Evolutionary conservation across 2,888 invertebrate genomes (phyloP).

Genomic region (Operophtera brumata): DNA sequence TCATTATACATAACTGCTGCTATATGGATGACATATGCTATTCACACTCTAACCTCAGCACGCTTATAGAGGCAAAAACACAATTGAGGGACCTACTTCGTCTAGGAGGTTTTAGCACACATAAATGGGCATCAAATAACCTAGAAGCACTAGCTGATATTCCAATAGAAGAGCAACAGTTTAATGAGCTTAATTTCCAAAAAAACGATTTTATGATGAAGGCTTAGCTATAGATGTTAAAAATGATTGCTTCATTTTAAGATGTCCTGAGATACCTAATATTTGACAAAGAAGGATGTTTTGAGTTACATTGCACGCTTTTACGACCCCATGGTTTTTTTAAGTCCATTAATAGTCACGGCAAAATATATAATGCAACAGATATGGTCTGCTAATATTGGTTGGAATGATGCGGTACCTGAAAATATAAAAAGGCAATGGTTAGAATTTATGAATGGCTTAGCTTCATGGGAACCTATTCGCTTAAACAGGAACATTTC

Average conservation of each 20-base stretch:
- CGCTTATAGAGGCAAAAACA: too few relatives aligned
- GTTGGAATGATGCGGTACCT: neutral
- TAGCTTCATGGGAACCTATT: too few relatives aligned
- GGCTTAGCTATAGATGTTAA: too few relatives aligned
- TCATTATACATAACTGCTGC: neutral
- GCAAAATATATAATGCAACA: constrained; percentile 18
- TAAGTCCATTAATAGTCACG: constrained; percentile 12
- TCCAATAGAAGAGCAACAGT: neutral
- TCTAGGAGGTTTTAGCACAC: constrained; percentile 1
- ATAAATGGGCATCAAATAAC: constrained; percentile 7
- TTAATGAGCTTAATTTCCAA: neutral
- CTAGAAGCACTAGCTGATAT: neutral
- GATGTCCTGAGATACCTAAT: too few relatives aligned
- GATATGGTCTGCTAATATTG: constrained; percentile 12
- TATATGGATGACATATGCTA: neutral
- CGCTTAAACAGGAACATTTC: too few relatives aligned
- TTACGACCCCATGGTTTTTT: constrained; percentile 11
- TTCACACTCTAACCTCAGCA: neutral
- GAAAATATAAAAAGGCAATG: neutral
- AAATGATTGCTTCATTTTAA: too few relatives aligned
- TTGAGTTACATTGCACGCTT: constrained; percentile 14
- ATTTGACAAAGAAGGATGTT: constrained; percentile 18
- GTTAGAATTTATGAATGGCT: neutral
- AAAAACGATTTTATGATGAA: constrained; percentile 9
- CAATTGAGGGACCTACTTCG: neutral